Base-by-base conservation (phyloP, 2,113 vertebrate species). In the Platanista minor region DNA sequence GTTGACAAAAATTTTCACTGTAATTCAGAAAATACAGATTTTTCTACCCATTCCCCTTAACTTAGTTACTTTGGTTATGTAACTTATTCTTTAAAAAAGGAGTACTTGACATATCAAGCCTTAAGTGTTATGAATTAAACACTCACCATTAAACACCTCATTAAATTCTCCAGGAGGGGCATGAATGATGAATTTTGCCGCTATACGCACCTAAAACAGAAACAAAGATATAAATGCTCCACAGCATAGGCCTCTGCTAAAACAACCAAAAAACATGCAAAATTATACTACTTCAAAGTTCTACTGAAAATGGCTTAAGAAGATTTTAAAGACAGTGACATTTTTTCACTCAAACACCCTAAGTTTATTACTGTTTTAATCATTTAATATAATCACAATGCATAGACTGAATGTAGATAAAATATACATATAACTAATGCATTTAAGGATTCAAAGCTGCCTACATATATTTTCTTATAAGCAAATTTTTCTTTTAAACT, bases 131-230 rank as follows among this genome's bases (percentile, higher is more conserved):
- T 46, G 90, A 96, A 97, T 96, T 71, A 29, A 97, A 82, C 57
- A 99, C 99, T 99, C 95, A 99, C 99, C 99, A 97, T 99, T 99
- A 98, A 99, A 99, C 64, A 99, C 99, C 95, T 99, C 99, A 97
- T 99, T 99, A 98, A 99, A 99, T 98, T 99, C 99, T 98, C 99
- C 99, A 97, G 99, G 99, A 86, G 99, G 99, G 96, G 99, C 99
- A 92, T 99, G 99, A 98, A 99, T 99, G 98, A 99, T 99, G 97
- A 99, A 99, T 98, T 99, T 99, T 91, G 99, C 99, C 87, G 99
- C 99, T 99, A 99, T 99, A 98, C 99, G 99, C 97, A 99, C 99
- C 99, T 99, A 96, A 96, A 99, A 98, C 20, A 96, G 96, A 98
- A 98, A 98, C 61, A 39, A 98, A 92, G 62, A 71, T 41, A 75